Conservation (phyloP, 2,113 vertebrate species). For the Pelmatolapia mariae region DNA sequence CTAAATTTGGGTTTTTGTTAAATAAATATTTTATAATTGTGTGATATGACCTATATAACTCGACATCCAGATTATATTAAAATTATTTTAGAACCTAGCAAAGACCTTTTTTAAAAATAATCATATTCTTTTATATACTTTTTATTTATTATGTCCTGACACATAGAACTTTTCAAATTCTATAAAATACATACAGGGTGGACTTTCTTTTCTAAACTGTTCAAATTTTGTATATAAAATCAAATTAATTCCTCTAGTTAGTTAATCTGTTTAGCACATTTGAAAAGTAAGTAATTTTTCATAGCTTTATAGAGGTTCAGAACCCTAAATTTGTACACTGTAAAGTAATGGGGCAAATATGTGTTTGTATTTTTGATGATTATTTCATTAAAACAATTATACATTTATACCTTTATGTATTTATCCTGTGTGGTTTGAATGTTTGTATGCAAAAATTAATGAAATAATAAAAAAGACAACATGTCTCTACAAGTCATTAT, state of each 20-base stretch:
- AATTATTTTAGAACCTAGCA: background rate
- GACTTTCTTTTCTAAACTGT: background rate
- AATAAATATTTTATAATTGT: background rate
- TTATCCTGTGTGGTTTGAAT: background rate
- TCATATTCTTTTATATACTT: background rate
- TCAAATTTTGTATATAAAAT: background rate
- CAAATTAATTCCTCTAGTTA: background rate
- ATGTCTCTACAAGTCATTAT: background rate
- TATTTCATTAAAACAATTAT: background rate
- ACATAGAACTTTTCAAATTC: background rate
- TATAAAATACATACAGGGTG: background rate
- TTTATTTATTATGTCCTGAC: background rate
- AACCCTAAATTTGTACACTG: background rate
- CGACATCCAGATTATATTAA: background rate
- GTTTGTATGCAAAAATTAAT: background rate
- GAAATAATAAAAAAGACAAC: background rate
- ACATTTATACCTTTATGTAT: background rate
- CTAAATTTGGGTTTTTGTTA: background rate
- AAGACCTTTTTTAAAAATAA: background rate
- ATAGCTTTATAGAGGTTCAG: background rate
- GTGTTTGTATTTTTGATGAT: background rate
- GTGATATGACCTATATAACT: background rate
- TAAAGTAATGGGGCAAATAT: background rate
- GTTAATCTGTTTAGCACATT: background rate
- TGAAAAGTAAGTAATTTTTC: background rate